Evolutionary conservation across 2,888 invertebrate species (phyloP).

Genomic region (Archaeoteleia sp.): DNA sequence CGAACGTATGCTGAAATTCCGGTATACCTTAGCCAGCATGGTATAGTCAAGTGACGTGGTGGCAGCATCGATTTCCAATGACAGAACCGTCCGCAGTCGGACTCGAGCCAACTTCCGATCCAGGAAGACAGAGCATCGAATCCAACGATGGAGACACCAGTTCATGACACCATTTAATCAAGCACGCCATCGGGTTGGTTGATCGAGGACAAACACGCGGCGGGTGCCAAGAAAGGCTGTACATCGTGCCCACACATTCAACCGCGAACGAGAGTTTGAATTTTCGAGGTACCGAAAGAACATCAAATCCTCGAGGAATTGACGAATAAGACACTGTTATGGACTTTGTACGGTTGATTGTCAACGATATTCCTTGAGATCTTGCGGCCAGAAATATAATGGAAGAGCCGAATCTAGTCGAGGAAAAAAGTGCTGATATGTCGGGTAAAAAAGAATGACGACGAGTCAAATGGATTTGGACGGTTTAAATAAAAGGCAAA

Average conservation of each 20-base stretch:
- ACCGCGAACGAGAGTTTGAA: slow-evolving; percentile 31
- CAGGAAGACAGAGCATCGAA: slow-evolving; percentile 21
- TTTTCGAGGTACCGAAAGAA: slow-evolving; percentile 26
- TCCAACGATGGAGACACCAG: slow-evolving; percentile 12
- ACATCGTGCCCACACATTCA: slow-evolving; percentile 15
- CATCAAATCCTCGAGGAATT: slow-evolving; percentile 30
- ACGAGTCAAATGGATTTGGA: slow-evolving; percentile 19
- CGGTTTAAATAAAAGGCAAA: slow-evolving; percentile 27
- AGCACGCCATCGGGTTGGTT: slow-evolving; percentile 25
- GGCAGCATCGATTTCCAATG: slow-evolving; percentile 26
- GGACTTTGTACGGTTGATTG: slow-evolving; percentile 27
- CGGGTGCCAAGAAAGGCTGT: slow-evolving; percentile 32
- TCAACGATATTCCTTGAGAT: slow-evolving; percentile 4
- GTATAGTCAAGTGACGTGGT: not conserved
- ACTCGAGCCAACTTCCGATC: slow-evolving; percentile 30
- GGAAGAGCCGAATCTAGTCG: slow-evolving; percentile 15
- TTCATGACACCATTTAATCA: slow-evolving; percentile 39
- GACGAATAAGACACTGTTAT: slow-evolving; percentile 26
- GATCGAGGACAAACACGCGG: slow-evolving; percentile 32
- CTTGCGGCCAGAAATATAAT: slow-evolving; percentile 20
- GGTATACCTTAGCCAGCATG: not conserved
- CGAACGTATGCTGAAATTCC: not conserved
- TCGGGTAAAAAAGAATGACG: too few relatives aligned
- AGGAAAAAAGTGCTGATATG: slow-evolving; percentile 37
- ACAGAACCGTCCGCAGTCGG: slow-evolving; percentile 10